These are phyloP conservation scores for Erebia palarica DNA, from an alignment of 2,888 invertebrate species.

Conservation along the genomic window DNA sequence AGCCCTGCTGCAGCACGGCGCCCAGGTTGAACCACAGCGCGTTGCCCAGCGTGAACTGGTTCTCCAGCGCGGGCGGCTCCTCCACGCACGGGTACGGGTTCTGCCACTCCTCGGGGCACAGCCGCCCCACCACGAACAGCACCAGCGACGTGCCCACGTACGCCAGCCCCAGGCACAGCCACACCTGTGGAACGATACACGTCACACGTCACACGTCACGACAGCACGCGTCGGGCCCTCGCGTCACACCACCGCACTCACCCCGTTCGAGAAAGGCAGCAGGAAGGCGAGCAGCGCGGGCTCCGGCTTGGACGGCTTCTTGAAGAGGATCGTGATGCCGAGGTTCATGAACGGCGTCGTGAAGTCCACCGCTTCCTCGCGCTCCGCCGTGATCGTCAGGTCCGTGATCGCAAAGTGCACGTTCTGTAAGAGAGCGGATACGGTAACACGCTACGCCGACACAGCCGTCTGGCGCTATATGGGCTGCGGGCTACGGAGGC, in stretches of 20 bases:
- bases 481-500: neutral
- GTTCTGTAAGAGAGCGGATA: constrained; percentile 73
- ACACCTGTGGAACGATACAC: constrained; percentile 79
- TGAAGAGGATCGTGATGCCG: constrained; percentile 94
- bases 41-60: constrained; percentile 92
- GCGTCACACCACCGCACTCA: constrained; percentile 39
- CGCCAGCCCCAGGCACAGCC: constrained; percentile 92
- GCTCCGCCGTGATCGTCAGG: constrained; percentile 93
- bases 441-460: neutral
- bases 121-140: constrained; percentile 90
- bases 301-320: constrained; percentile 90
- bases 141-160: constrained; percentile 90
- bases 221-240: neutral
- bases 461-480: too few relatives aligned
- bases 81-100: constrained; percentile 94
- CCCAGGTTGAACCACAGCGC: constrained; percentile 95
- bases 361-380: constrained; percentile 95
- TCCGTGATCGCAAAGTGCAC: constrained; percentile 96
- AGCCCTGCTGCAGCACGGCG: constrained; percentile 92
- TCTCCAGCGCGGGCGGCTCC: constrained; percentile 90
- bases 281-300: constrained; percentile 95
- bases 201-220: neutral
- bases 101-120: constrained; percentile 94
- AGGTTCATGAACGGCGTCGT: constrained; percentile 98
- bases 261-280: constrained; percentile 91